Percentiles rank a stretch among this genome's conserved stretches.
Evolutionary conservation across 35 echinoderm and acorn worm genomes (phyloP).

Genomic region (Acanthaster planci): DNA sequence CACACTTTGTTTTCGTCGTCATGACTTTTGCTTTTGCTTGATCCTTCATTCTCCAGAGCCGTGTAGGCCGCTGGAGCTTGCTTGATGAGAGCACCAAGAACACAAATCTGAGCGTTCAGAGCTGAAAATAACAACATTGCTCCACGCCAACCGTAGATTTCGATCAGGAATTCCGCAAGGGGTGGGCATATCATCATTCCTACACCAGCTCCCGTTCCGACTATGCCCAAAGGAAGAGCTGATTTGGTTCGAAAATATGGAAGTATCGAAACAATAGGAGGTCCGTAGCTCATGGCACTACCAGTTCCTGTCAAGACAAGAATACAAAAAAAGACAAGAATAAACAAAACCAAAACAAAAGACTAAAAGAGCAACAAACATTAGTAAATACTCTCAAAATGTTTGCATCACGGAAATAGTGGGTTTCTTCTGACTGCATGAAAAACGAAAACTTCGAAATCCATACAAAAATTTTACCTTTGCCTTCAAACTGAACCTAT

Average conservation of each 20-base stretch:
- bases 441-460: too few species aligned
- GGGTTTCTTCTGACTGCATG: too few species aligned
- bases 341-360: too few species aligned
- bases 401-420: too few species aligned
- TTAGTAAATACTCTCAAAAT: too few species aligned
- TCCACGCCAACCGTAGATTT: conserved; percentile 64
- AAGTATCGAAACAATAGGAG: too few species aligned
- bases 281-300: too few species aligned
- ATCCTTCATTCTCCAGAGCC: background rate
- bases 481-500: too few species aligned
- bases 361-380: too few species aligned
- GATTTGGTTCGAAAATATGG: background rate
- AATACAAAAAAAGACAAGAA: too few species aligned
- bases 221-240: conserved; percentile 35
- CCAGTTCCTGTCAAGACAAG: too few species aligned
- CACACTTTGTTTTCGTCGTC: background rate
- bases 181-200: conserved; percentile 50
- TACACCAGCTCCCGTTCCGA: conserved; percentile 25
- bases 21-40: background rate
- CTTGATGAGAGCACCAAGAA: background rate
- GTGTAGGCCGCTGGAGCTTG: background rate
- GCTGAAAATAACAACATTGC: conserved; percentile 57
- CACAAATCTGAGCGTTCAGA: background rate
- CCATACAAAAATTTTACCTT: too few species aligned
- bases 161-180: conserved; percentile 38